Percentiles rank a stretch among this genome's conserved stretches.
These are phyloP conservation scores for Gymnopithys bicolor DNA, from an alignment of 2,797 vertebrate species.

Conservation along the genomic window DNA sequence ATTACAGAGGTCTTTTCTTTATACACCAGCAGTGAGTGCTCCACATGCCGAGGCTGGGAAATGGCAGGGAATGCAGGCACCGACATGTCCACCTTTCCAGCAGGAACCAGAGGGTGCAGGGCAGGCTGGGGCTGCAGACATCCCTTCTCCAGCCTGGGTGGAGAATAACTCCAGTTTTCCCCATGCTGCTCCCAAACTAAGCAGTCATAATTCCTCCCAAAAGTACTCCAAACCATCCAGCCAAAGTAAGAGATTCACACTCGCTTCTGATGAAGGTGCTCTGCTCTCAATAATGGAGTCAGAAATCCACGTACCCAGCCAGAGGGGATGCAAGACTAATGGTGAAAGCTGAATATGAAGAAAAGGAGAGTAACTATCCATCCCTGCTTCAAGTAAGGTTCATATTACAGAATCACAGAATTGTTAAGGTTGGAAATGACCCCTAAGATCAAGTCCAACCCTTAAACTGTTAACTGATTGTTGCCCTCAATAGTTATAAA, in stretches of 20 bases:
- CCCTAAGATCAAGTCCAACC: not conserved
- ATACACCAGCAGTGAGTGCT: not conserved
- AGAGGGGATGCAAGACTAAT: not conserved
- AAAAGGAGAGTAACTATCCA: not conserved
- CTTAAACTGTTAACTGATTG: not conserved
- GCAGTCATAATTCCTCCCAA: not conserved
- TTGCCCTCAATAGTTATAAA: not conserved
- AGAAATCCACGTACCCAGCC: not conserved
- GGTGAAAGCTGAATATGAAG: not conserved
- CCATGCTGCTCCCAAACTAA: not conserved
- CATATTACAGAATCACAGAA: not conserved
- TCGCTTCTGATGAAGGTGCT: rapidly evolving
- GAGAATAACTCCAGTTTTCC: not conserved
- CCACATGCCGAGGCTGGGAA: not conserved
- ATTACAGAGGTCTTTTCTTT: slow-evolving; percentile 30
- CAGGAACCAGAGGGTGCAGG: not conserved
- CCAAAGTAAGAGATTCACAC: not conserved
- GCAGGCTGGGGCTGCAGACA: not conserved
- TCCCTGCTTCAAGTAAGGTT: not conserved
- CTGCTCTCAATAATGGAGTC: not conserved
- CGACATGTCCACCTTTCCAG: rapidly evolving
- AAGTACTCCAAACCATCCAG: rapidly evolving
- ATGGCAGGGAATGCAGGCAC: not conserved
- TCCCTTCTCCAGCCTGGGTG: not conserved
- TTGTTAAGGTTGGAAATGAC: not conserved